These are phyloP conservation scores for Tipula helvola DNA, from an alignment of 2,888 invertebrate species.

Conservation along the genomic window DNA sequence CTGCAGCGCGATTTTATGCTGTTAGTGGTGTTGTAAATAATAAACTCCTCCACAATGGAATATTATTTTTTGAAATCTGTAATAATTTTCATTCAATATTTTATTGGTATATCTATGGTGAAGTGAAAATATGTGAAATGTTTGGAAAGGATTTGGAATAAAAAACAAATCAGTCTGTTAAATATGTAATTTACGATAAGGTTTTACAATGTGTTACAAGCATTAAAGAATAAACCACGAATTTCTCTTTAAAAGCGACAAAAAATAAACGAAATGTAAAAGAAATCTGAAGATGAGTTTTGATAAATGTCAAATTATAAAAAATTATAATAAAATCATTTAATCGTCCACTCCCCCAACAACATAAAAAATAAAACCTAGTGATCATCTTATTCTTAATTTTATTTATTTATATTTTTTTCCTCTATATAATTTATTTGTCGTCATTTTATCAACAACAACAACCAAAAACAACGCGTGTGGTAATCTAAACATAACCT, in stretches of 20 bases:
- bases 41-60: not conserved
- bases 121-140: not conserved
- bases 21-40: not conserved
- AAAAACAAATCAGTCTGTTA: not conserved
- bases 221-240: not conserved
- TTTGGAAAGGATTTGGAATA: not conserved
- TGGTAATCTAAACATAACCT: constrained; percentile 4
- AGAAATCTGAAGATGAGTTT: not conserved
- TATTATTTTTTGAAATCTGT: not conserved
- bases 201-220: not conserved
- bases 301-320: not conserved
- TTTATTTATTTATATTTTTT: not conserved
- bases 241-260: not conserved
- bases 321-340: not conserved
- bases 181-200: not conserved
- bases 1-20: not conserved
- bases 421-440: not conserved
- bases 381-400: not conserved
- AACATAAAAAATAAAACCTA: not conserved
- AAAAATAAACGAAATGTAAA: not conserved
- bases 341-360: not conserved
- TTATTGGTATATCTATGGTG: not conserved
- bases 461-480: not conserved
- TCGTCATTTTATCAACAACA: not conserved
- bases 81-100: not conserved